Evolutionary conservation across 2,797 vertebrate genomes (phyloP).

Genomic region (Clarias pachynema): DNA sequence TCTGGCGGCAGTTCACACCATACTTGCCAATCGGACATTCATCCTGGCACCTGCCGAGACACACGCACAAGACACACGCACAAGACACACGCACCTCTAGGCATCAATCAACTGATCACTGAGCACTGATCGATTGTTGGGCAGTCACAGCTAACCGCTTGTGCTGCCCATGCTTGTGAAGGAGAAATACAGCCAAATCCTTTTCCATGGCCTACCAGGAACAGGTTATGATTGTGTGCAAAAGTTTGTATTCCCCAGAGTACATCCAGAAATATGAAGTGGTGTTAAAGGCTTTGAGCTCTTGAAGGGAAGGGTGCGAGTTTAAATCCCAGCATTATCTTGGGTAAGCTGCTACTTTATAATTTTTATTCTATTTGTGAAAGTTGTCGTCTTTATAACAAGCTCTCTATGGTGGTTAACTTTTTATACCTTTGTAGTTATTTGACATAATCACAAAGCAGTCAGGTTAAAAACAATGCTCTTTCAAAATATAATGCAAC

Average conservation of each 20-base stretch:
- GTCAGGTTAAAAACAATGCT: background rate
- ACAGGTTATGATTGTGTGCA: background rate
- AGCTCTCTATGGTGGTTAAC: background rate
- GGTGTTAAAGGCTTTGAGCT: background rate
- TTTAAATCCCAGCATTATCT: background rate
- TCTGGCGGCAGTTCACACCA: constrained; percentile 80
- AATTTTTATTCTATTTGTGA: background rate
- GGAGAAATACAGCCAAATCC: background rate
- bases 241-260: background rate
- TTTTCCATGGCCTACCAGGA: background rate
- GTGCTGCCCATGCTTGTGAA: background rate
- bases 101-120: background rate
- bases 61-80: constrained; percentile 8
- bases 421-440: background rate
- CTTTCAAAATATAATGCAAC: background rate
- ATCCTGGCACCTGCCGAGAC: constrained; percentile 86
- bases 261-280: background rate
- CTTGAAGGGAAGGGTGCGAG: background rate
- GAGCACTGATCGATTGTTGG: background rate
- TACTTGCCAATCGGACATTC: constrained; percentile 88
- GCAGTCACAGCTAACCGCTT: background rate
- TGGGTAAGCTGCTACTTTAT: background rate
- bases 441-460: background rate
- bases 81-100: constrained; percentile 1
- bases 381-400: background rate